These are phyloP conservation scores for Istiophorus platypterus DNA, from an alignment of 2,113 vertebrate genomes.

Conservation along the genomic window DNA sequence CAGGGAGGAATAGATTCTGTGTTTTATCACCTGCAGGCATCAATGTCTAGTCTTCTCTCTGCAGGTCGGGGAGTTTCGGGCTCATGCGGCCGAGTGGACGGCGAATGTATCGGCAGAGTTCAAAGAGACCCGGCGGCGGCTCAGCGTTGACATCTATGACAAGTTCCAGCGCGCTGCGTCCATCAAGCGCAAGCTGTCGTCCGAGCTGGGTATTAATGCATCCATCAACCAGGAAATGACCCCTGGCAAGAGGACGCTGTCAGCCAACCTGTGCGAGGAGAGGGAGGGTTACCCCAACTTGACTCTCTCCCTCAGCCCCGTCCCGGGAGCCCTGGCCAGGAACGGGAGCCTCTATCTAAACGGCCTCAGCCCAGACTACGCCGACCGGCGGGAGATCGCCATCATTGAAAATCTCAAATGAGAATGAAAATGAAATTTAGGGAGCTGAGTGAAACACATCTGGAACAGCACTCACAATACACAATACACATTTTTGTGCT, in stretches of 20 bases:
- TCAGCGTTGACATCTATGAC: conserved; percentile 98
- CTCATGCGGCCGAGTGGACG: conserved; percentile 97
- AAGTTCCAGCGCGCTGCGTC: conserved; percentile 97
- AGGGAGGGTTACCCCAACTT: conserved; percentile 83
- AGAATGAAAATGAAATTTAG: conserved; percentile 33
- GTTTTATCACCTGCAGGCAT: not conserved
- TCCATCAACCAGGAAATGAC: conserved; percentile 91
- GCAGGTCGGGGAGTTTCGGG: conserved; percentile 97
- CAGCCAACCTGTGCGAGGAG: conserved; percentile 89
- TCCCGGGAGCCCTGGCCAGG: conserved; percentile 77
- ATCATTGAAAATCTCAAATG: conserved; percentile 94
- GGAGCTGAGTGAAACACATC: conserved; percentile 19
- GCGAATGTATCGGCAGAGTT: conserved; percentile 98
- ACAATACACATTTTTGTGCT: conserved; percentile 36
- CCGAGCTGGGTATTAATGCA: conserved; percentile 90
- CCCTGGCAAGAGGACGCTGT: conserved; percentile 93
- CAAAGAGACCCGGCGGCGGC: conserved; percentile 95
- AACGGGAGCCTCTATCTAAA: conserved; percentile 96
- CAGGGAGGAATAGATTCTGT: not conserved
- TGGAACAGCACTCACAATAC: conserved; percentile 10
- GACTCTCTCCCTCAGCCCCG: conserved; percentile 84
- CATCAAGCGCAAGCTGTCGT: conserved; percentile 96
- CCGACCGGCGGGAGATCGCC: conserved; percentile 88
- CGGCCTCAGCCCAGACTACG: conserved; percentile 94
- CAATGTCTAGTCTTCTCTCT: conserved; percentile 22